Evolutionary conservation across 2,113 vertebrate genomes (phyloP), one percentile per base, ranked within the genome.

Genomic region (Atlantisia rogersi): DNA sequence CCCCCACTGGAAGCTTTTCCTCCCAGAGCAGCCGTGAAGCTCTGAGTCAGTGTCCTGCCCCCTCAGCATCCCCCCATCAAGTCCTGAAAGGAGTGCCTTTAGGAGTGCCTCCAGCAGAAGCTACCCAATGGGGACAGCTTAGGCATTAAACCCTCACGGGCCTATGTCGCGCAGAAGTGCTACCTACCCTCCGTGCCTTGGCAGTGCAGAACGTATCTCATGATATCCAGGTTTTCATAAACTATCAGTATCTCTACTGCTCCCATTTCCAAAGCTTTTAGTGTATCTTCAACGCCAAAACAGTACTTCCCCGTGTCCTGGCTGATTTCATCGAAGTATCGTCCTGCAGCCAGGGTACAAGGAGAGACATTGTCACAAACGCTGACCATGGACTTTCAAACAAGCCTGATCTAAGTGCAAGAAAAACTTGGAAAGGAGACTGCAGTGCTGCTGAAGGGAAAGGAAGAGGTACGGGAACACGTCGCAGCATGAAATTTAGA

Each of bases 251-350:
- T 99, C 97, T 99, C 99, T 97, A 99, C 99, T 40, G 99, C 99
- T 98, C 99, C 99, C 99, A 99, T 99, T 98, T 99, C 99, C 97
- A 99, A 98, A 95, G 99, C 99, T 97, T 99, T 99, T 95, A 99
- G 98, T 92, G 99, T 99, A 97, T 99, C 99, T 96, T 99, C 99
- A 92, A 99, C 99, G 18, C 99, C 99, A 80, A 99, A 99, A 97
- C 99, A 99, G 97, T 99, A 99, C 95, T 99, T 99, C 74, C 99
- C 99, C 5, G 99, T 99, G 97, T 99, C 99, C 98, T 99, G 99
- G 88, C 99, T 99, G 98, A 99, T 99, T 97, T 99, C 99, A 63
- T 99, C 99, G 20, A 99, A 99, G 98, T 99, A 99, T 96, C 99
- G 98, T 78, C 99, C 99, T 99, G 96, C 60, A 85, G 79, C 83